phyloP scores from a whole-genome alignment of 92 coral and sea anemone genomes.

The Phymanthus crucifer region DNA sequence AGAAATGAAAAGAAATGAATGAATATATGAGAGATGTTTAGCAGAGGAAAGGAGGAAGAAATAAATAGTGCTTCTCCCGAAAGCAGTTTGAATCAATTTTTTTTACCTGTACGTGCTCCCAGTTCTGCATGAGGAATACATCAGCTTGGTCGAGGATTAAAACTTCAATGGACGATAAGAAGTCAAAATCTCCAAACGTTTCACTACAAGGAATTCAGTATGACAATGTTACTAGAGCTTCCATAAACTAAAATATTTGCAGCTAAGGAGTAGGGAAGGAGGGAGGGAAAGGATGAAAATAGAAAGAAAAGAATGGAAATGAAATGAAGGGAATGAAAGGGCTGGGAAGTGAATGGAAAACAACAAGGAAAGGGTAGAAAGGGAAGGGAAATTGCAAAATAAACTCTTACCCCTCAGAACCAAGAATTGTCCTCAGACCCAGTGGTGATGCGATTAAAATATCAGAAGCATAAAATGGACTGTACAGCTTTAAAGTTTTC shows the following conservation, averaged over 20 bases:
- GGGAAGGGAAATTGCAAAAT: neutral
- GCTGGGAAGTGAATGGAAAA: neutral
- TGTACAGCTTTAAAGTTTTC: conserved; percentile 76
- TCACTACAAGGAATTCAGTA: conserved; percentile 52
- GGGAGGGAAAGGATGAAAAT: neutral
- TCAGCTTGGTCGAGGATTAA: conserved; percentile 88
- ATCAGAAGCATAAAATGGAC: conserved; percentile 88
- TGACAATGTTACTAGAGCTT: neutral
- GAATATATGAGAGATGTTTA: too few species aligned
- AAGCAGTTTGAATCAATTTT: neutral
- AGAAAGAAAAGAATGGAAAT: neutral
- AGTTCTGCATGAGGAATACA: conserved; percentile 97
- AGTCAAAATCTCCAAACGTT: conserved; percentile 82
- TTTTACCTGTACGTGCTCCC: conserved; percentile 78
- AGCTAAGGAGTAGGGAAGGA: neutral
- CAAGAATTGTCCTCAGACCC: conserved; percentile 87
- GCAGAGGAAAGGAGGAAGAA: too few species aligned
- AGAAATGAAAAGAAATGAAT: neutral
- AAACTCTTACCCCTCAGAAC: conserved; percentile 91
- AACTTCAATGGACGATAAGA: conserved; percentile 91
- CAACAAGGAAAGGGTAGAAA: neutral
- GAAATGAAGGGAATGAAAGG: neutral
- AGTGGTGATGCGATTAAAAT: conserved; percentile 91
- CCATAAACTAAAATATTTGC: too few species aligned
- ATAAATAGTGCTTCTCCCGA: neutral